Evolutionary conservation across 2,113 vertebrate species (phyloP).

Genomic region (Macroglossus sobrinus): DNA sequence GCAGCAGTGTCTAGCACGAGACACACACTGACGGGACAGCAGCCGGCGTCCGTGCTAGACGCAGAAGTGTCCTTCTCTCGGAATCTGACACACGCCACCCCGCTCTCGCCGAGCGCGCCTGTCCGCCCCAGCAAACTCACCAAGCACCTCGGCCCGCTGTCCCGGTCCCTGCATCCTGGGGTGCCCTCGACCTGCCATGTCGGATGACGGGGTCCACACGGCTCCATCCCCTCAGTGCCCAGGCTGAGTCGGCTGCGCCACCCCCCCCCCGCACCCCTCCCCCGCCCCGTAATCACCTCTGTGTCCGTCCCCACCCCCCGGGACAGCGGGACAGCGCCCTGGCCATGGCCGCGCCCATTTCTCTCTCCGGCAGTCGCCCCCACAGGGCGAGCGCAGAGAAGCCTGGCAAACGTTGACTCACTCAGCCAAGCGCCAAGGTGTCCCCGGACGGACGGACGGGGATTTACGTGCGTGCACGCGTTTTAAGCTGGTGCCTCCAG

Average conservation of each 20-base stretch:
- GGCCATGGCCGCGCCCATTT: fast-evolving
- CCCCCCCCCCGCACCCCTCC: fast-evolving
- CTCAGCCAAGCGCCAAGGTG: neutral
- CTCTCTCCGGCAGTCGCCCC: neutral
- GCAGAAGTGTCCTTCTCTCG: neutral
- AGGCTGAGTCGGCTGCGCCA: fast-evolving
- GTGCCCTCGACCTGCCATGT: neutral
- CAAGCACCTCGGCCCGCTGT: no score
- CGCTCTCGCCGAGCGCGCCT: neutral
- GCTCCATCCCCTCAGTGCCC: neutral
- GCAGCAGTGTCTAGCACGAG: fast-evolving
- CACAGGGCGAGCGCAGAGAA: neutral
- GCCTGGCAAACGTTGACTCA: neutral
- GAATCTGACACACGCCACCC: neutral
- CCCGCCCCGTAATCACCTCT: no score
- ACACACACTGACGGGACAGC: fast-evolving
- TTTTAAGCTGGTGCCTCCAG: neutral
- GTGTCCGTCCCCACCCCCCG: neutral
- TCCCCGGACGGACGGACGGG: neutral
- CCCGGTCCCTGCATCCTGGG: neutral
- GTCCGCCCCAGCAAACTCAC: neutral
- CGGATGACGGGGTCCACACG: fast-evolving
- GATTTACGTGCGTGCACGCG: neutral
- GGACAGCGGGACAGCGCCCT: neutral
- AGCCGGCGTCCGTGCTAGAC: neutral